phyloP scores from a whole-genome alignment of 2,797 vertebrate genomes.

The Hypotaenidia philippensis region DNA sequence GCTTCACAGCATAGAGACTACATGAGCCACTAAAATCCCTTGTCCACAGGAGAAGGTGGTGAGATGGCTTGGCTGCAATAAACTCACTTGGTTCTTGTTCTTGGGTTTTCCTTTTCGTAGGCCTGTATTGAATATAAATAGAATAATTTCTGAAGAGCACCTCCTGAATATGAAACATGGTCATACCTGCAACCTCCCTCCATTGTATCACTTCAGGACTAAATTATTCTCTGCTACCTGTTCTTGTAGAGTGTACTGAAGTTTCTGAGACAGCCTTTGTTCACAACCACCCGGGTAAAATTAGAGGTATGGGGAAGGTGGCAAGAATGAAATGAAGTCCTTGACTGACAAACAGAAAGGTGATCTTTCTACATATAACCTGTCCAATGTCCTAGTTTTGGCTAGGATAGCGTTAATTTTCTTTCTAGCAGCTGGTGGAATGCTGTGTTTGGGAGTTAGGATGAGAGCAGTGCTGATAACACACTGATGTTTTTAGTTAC shows the following conservation, averaged over 20 bases:
- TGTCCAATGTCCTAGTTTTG: neutral
- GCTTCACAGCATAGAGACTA: neutral
- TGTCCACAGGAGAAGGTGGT: neutral
- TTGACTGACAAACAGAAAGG: neutral
- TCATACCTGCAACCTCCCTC: neutral
- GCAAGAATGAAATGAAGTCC: neutral
- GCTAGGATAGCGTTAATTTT: too few relatives aligned
- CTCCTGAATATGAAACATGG: neutral
- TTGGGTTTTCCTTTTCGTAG: neutral
- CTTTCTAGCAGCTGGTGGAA: too few relatives aligned
- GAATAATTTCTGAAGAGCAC: neutral
- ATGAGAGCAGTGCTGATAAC: too few relatives aligned
- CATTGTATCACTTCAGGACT: neutral
- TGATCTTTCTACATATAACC: neutral
- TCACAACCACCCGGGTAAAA: neutral
- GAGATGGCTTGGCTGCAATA: neutral
- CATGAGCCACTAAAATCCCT: neutral
- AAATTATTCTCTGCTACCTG: neutral
- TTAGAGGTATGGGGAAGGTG: accelerated
- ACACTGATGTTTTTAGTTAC: too few relatives aligned
- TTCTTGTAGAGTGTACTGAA: neutral
- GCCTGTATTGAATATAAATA: neutral
- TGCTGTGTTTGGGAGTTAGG: too few relatives aligned
- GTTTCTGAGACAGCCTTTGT: neutral
- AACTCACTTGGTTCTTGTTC: neutral